Evolutionary conservation across 2,888 invertebrate species (phyloP), one percentile per base, ranked within the genome.

Genomic region (Mesochorus sp.): DNA sequence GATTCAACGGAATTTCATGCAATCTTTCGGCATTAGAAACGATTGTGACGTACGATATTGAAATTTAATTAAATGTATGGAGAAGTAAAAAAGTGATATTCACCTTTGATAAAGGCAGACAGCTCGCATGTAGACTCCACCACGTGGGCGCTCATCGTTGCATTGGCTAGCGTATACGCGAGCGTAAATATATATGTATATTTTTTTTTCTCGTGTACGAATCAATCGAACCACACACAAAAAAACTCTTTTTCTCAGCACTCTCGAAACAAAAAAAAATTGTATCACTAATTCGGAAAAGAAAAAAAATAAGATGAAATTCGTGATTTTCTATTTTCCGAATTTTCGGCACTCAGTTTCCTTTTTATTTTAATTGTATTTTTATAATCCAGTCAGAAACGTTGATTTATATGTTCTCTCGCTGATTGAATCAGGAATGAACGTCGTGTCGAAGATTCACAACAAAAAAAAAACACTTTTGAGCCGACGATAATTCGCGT

Each of bases 61-160:
- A 21, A 14, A 3, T n/a, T n/a, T n/a, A n/a, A n/a, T n/a, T n/a
- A 57, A 37, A 59, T 10, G n/a, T 42, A 31, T 14, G n/a, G 42
- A 59, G 44, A 67, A 44, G 17, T 44, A 44, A 61, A 39, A 76
- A 72, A 59, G 31, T 47, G 24, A 72, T 49, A 84, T 80, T 88
- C 76, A 89, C 89, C 89, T 89, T 88, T 89, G 79, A 88, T 88
- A 42, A 87, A 86, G 71, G 84, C 85, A 55, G 89, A 85, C 26
- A 89, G 84, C 70, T 88, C 88, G 77, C 83, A 84, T 62, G 85
- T 87, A 47, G 85, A 80, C 78, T 88, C 87, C 81, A 89, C 85
- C 85, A 88, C 88, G 87, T 86, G 89, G 81, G 81, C 78, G 83
- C 81, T 85, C 89, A 89, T 89, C 44, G 81, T 85, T 42, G 76